Evolutionary conservation across 2,888 invertebrate genomes (phyloP), one percentile per base, ranked within the genome.

Genomic region (Cantharis rustica): DNA sequence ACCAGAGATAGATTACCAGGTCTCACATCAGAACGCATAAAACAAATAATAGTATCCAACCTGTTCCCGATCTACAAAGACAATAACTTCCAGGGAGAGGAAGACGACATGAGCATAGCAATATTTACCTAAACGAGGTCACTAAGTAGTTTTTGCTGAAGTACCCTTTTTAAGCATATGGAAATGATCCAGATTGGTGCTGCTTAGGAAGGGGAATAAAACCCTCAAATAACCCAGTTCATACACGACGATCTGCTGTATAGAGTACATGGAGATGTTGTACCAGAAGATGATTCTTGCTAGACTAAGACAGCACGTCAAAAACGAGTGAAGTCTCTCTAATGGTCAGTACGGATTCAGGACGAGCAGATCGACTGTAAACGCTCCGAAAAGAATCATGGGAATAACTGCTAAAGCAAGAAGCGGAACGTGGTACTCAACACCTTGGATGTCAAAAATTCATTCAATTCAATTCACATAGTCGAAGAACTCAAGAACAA

Each of bases 181-280:
- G 71, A 71, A 75, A 23, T 26, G 2, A 11, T 71, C 71, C 1
- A 61, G n/a, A 10, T 13, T 75, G 47, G 68, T 75, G 3, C 20
- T 75, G 17, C 3, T 71, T 10, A 71, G 26, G 15, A 75, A 75
- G 11, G 68, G 68, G 10, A 66, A 66, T 0, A 75, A 71, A n/a
- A 16, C 66, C n/a, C n/a, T 61, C 11, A 7, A 23, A 10, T 20
- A 16, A 3, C 68, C 61, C 11, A 13, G 68, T 3, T 17, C 62
- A 13, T 77, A 63, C 17, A 68, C 75, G 13, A 72, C 75, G 16
- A 23, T 75, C n/a, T 77, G 77, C 61, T 61, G 75, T 16, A 26
- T 77, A 63, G 16, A 70, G 10, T n/a, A n/a, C 3, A 16, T 61
- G 15, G 69, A 69, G 2, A 71, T 75, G 61, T 10, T 75, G n/a